phyloP scores from a whole-genome alignment of 2,888 invertebrate genomes.

The Heliothis peltigera region DNA sequence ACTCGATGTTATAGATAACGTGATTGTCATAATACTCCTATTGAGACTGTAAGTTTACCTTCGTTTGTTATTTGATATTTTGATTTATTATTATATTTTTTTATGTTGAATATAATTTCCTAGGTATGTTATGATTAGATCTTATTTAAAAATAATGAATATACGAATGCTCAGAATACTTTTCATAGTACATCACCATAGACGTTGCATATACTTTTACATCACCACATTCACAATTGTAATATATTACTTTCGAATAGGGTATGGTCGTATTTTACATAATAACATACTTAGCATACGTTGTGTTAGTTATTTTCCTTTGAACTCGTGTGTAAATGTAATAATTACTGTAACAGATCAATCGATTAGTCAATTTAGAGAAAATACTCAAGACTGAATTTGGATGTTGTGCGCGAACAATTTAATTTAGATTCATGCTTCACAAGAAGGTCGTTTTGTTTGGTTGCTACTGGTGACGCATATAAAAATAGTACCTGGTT shows the following conservation, averaged over 20 bases:
- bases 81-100: conserved; percentile 18
- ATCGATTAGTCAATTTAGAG: conserved; percentile 85
- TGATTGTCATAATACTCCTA: conserved; percentile 55
- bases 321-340: conserved; percentile 45
- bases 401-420: conserved; percentile 72
- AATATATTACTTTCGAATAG: neutral
- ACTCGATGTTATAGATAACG: conserved; percentile 21
- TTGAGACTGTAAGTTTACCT: conserved; percentile 42
- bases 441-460: conserved; percentile 29
- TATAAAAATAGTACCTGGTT: neutral
- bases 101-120: conserved; percentile 4
- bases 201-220: conserved; percentile 12
- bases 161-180: conserved; percentile 3
- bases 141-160: conserved; percentile 2
- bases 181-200: conserved; percentile 3
- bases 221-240: conserved; percentile 13
- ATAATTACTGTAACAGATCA: conserved; percentile 68
- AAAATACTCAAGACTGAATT: conserved; percentile 86
- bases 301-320: conserved; percentile 25
- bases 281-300: conserved; percentile 1
- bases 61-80: conserved; percentile 31
- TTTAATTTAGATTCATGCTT: conserved; percentile 49
- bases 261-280: conserved; percentile 23
- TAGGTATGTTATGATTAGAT: conserved; percentile 9
- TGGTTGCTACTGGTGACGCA: neutral